These are phyloP conservation scores for Pecten maximus DNA, from an alignment of 2,888 invertebrate species.

Conservation along the genomic window DNA sequence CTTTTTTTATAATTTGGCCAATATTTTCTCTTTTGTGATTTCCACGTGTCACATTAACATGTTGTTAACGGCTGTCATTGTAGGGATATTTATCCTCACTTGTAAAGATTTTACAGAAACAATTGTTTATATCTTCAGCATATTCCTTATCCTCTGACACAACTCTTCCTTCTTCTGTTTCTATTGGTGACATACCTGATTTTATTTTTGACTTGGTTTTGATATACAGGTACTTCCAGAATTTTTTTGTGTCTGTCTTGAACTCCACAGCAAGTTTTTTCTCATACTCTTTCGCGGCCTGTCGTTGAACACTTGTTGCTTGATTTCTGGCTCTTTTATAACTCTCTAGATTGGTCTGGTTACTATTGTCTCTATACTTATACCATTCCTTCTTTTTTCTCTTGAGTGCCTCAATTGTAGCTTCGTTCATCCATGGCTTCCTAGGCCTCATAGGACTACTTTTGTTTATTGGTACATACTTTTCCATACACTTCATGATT, in stretches of 20 bases:
- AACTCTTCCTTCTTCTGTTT: neutral
- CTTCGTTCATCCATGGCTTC: neutral
- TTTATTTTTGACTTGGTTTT: conserved; percentile 11
- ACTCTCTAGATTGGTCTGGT: neutral
- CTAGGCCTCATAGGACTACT: neutral
- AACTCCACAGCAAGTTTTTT: neutral
- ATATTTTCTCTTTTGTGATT: neutral
- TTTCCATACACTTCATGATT: neutral
- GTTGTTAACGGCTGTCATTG: neutral
- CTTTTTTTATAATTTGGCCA: neutral
- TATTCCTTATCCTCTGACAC: neutral
- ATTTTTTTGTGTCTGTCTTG: neutral
- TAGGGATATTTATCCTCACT: neutral
- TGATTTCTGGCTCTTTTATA: neutral
- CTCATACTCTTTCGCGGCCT: neutral
- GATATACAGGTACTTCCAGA: neutral
- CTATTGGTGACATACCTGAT: neutral
- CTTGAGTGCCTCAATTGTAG: neutral
- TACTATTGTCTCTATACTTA: neutral
- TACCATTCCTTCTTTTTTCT: neutral
- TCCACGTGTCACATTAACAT: too few species aligned
- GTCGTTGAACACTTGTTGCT: neutral
- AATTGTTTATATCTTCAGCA: neutral
- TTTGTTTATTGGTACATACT: neutral
- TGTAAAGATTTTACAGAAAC: neutral